These are phyloP conservation scores for Isaurus tuberculatus DNA, from an alignment of 92 coral and sea anemone species.

Conservation along the genomic window DNA sequence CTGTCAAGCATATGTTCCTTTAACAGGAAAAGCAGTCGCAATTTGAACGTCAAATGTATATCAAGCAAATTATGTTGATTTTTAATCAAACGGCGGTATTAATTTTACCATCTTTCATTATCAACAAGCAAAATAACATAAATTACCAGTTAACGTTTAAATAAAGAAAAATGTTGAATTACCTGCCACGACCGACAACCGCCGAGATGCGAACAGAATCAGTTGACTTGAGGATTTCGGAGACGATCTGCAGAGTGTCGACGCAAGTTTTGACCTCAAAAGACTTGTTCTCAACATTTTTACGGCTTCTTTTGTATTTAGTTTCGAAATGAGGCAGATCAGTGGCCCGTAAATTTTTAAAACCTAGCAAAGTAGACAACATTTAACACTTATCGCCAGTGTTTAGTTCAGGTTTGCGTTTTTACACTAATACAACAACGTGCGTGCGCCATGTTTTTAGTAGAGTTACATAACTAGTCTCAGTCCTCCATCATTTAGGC, in stretches of 20 bases:
- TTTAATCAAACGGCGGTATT: no score
- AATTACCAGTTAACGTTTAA: not conserved
- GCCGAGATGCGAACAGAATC: not conserved
- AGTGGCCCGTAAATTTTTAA: no score
- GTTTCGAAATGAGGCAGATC: not conserved
- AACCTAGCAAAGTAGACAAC: no score
- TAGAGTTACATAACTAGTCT: constrained; percentile 12
- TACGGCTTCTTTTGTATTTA: not conserved
- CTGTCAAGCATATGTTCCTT: no score
- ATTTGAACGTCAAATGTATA: no score
- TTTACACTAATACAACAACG: not conserved
- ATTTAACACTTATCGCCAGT: no score
- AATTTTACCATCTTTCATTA: not conserved
- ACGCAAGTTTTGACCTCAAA: not conserved
- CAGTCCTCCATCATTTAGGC: constrained; percentile 6
- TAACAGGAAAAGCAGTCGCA: no score
- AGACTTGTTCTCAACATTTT: constrained; percentile 25
- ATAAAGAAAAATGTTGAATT: not conserved
- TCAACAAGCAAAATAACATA: not conserved
- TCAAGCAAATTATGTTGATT: no score
- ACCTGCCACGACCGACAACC: constrained; percentile 14
- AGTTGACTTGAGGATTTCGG: not conserved
- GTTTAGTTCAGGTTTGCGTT: no score
- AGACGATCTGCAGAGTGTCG: not conserved
- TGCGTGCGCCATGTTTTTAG: constrained; percentile 15